phyloP scores from a whole-genome alignment of 2,113 vertebrate species.

The Malurus melanocephalus region DNA sequence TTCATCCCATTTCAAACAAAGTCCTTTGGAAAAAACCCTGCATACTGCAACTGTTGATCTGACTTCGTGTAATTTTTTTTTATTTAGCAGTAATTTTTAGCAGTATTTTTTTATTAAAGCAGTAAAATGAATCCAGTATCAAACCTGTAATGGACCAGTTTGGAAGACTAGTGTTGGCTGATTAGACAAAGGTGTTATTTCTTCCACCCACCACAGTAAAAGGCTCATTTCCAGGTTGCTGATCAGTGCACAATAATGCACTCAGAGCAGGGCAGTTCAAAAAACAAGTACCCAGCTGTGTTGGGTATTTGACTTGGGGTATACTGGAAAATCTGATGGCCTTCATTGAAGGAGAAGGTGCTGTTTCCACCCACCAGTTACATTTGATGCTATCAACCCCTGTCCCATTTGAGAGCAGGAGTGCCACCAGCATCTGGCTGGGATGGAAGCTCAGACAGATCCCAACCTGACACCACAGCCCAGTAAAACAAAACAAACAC shows the following conservation, averaged over 20 bases:
- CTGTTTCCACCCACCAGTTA: background rate
- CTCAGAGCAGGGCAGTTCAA: background rate
- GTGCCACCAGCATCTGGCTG: background rate
- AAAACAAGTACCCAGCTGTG: background rate
- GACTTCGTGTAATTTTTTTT: background rate
- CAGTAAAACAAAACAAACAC: background rate
- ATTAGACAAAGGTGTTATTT: background rate
- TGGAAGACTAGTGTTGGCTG: background rate
- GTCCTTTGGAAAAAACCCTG: background rate
- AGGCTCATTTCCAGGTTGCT: background rate
- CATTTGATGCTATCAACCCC: background rate
- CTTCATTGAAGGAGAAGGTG: background rate
- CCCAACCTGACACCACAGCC: background rate
- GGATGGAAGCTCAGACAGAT: background rate
- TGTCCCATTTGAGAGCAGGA: background rate
- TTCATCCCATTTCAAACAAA: background rate
- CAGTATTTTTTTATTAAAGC: background rate
- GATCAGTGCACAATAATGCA: background rate
- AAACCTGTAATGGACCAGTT: background rate
- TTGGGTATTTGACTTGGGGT: background rate
- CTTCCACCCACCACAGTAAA: background rate
- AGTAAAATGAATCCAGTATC: background rate
- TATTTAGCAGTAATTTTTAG: background rate
- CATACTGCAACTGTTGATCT: background rate
- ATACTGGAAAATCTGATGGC: background rate